Base-by-base conservation (phyloP, 2,888 invertebrate species). In the Ferdinandea cuprea region DNA sequence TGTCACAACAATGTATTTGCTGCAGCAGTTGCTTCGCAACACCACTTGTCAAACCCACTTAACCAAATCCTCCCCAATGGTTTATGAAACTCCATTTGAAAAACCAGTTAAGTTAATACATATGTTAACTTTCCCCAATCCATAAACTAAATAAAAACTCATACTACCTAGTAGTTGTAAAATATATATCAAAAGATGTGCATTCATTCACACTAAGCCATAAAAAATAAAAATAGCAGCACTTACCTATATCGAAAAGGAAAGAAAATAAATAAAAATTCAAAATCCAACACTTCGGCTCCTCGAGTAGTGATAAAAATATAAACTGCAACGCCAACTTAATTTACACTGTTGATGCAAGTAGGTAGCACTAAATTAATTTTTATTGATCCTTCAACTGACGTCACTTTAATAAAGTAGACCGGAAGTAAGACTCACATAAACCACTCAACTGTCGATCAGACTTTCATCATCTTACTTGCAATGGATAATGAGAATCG, bases 371-470 rank as follows among this genome's bases (percentile, higher is more conserved):
- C 66, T 13, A 28, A 35, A 40, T 6, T 15, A 13, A 13, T 37
- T 37, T 13, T n/a, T 37, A 1, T 7, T 13, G 54, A 48, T 78
- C 65, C 59, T 65, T 78, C 5, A 30, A 50, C 50, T 46, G 44
- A 66, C 46, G 54, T 32, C 59, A 28, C 37, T 56, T 54, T 11
- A 15, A 35, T 30, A 25, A 25, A 25, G 25, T 25, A 46, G 46
- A 68, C 19, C 74, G 56, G 25, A 80, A 69, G n/a, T 13, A 37
- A 28, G 35, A 46, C 21, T 61, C 48, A 50, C 28, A 35, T 35
- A 44, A 11, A 61, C 58, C 74, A 65, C 80, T 74, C 74, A 80
- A 80, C 63, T 44, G 42, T 58, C 50, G 30, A 58, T 69, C 35
- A 50, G 9, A 74, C 69, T 80, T 68, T 42, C 74, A 65, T 80